phyloP scores from a whole-genome alignment of 2,888 invertebrate species.

The Drepana falcataria region DNA sequence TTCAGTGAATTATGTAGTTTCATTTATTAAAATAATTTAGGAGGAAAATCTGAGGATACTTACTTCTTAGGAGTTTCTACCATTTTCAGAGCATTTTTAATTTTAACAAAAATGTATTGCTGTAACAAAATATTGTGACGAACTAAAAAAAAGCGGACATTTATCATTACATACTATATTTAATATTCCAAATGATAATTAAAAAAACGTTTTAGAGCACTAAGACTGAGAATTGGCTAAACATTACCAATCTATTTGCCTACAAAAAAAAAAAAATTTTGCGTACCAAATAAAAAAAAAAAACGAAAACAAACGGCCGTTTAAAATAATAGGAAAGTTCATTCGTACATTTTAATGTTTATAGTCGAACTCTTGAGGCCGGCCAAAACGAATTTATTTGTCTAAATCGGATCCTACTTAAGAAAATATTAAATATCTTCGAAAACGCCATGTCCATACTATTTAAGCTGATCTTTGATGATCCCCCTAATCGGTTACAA shows the following conservation, averaged over 20 bases:
- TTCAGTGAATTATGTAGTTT: no score
- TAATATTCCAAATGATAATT: constrained; percentile 34
- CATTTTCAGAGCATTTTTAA: no score
- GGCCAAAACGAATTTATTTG: constrained; percentile 32
- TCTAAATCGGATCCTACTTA: constrained; percentile 7
- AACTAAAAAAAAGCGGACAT: constrained; percentile 36
- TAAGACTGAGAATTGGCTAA: constrained; percentile 74
- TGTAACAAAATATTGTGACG: neutral
- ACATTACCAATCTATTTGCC: constrained; percentile 42
- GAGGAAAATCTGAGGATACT: no score
- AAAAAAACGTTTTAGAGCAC: constrained; percentile 61
- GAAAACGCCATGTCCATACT: constrained; percentile 19
- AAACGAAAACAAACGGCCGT: neutral
- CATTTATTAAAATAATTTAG: no score
- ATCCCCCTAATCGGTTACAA: neutral
- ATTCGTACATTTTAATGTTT: no score
- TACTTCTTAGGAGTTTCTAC: no score
- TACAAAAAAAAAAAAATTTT: constrained; percentile 20
- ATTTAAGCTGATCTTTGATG: constrained; percentile 6
- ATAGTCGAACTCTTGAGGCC: constrained; percentile 10
- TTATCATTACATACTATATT: constrained; percentile 36
- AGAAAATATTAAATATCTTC: neutral
- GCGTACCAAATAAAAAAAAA: neutral
- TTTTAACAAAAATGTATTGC: no score
- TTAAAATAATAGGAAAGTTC: neutral